These are phyloP conservation scores for Laticauda colubrina DNA, from an alignment of 2,113 vertebrate species.

Conservation along the genomic window DNA sequence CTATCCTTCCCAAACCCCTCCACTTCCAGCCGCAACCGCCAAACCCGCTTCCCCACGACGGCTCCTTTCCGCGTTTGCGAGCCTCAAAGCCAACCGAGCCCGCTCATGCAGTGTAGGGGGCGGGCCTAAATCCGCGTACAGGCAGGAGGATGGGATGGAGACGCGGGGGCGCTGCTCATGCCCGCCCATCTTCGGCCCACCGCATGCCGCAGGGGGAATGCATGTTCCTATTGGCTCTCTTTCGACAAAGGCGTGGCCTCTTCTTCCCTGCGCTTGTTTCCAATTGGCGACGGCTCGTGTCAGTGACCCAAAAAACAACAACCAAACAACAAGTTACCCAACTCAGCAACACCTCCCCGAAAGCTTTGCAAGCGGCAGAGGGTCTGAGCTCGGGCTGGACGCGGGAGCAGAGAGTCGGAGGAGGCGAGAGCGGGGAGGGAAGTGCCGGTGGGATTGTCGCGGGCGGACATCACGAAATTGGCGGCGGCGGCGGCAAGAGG, in stretches of 20 bases:
- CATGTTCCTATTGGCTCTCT: accelerated
- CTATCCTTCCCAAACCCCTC: background rate
- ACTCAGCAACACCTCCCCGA: background rate
- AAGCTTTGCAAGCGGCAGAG: conserved; percentile 14
- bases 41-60: background rate
- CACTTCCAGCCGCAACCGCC: background rate
- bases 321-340: background rate
- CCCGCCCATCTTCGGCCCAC: background rate
- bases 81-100: conserved; percentile 54
- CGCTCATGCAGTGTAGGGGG: conserved; percentile 6
- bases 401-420: conserved; percentile 26
- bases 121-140: background rate
- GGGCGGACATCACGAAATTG: conserved; percentile 3
- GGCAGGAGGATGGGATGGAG: background rate
- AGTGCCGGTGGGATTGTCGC: conserved; percentile 32
- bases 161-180: background rate
- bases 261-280: accelerated
- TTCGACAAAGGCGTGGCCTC: accelerated
- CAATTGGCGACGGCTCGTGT: conserved; percentile 16
- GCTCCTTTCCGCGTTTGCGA: conserved; percentile 39
- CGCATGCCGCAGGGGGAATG: accelerated
- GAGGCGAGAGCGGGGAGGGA: conserved; percentile 37
- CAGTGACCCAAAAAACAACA: conserved; percentile 2
- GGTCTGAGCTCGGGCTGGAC: conserved; percentile 17
- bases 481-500: background rate